phyloP scores from a whole-genome alignment of 1,140 invertebrate species.

The Trachymyrmex septentrionalis region DNA sequence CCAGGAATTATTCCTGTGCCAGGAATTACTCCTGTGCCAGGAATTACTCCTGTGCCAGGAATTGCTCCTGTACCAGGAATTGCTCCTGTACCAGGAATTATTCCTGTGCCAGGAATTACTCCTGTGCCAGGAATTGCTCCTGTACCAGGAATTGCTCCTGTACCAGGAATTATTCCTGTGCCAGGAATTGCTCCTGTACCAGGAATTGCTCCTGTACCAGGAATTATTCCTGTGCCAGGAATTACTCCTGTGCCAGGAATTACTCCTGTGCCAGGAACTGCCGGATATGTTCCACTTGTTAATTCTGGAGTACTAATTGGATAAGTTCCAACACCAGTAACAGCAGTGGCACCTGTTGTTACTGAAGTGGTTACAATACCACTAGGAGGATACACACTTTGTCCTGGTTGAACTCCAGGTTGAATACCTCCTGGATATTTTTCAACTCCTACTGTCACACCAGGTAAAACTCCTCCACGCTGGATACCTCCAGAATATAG shows the following conservation, averaged over 20 bases:
- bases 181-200: too few relatives aligned
- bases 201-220: neutral
- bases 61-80: neutral
- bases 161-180: too few relatives aligned
- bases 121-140: neutral
- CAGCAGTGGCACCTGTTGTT: conserved; percentile 42
- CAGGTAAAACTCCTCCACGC: conserved; percentile 27
- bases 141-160: neutral
- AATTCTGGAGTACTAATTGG: conserved; percentile 48
- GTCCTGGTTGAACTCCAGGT: conserved; percentile 60
- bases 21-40: too few relatives aligned
- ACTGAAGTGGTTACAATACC: conserved; percentile 48
- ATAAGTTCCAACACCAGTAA: conserved; percentile 50
- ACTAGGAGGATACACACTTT: conserved; percentile 56
- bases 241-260: too few relatives aligned
- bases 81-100: too few relatives aligned
- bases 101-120: too few relatives aligned
- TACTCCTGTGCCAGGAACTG: neutral
- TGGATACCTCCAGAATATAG: conserved; percentile 55
- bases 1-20: too few relatives aligned
- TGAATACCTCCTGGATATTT: conserved; percentile 56
- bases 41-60: neutral
- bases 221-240: too few relatives aligned
- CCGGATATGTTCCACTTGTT: conserved; percentile 47
- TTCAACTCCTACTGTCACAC: conserved; percentile 28